Evolutionary conservation across 1,140 invertebrate species (phyloP), one percentile per base, ranked within the genome.

Genomic region (Drosophila mayri): DNA sequence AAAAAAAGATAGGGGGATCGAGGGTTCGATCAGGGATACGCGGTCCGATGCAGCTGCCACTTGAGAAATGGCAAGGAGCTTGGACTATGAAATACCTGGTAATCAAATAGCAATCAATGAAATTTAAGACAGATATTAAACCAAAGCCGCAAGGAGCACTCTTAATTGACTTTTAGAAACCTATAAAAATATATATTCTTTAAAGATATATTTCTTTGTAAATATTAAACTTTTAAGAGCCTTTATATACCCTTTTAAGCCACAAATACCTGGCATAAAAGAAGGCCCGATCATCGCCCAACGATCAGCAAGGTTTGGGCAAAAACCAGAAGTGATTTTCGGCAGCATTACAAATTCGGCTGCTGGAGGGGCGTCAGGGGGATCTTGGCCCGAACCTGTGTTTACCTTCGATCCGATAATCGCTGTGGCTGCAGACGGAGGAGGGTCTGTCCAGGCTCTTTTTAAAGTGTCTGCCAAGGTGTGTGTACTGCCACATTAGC

Each of bases 311-410:
- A 77, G 37, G 57, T 30, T 50, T 25, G 54, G 30, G 71, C 71
- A 82, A 87, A 87, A 87, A 87, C 30, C 79, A 87, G 83, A 88
- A 86, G 83, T 87, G 83, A 86, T 86, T 86, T 86, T 79, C 38
- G 50, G 76, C 41, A 49, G 55, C 63, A 76, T 64, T 76, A 63
- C 60, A 76, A 68, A 65, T 86, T 64, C 47, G 60, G 25, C 50
- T 38, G 28, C 18, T 28, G 30, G 25, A 32, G 28, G 59, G 64
- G 12, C 18, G 4, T 4, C 12, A 12, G 18, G 8, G 12, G 62
- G 20, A 22, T 37, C 41, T 63, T 63, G 16, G 18, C 38, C 66
- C 57, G 43, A 87, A 82, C 75, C 64, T 79, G 71, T 87, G 63
- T 76, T 87, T 79, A 82, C 61, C 70, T 64, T 59, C 66, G 52